Percentiles rank a stretch among this genome's conserved stretches.
phyloP scores from a whole-genome alignment of 1,140 invertebrate genomes.

The Globodera rostochiensis region DNA sequence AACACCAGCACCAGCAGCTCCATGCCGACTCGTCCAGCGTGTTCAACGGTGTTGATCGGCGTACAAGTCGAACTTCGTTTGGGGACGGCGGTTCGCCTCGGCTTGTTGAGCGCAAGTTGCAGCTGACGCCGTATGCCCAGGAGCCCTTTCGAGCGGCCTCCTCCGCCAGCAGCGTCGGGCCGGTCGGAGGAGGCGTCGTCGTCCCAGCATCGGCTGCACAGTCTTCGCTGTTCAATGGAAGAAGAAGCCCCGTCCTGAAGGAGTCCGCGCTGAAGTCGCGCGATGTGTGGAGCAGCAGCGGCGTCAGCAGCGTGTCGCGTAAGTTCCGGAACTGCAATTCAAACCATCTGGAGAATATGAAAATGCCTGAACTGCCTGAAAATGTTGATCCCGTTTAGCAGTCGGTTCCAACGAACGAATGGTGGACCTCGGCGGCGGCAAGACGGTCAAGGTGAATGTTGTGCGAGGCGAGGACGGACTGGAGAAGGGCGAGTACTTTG shows the following conservation, averaged over 20 bases:
- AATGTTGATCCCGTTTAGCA: slow-evolving; percentile 35
- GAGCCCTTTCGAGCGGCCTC: slow-evolving; percentile 31
- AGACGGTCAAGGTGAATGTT: slow-evolving; percentile 57
- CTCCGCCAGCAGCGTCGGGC: slow-evolving; percentile 7
- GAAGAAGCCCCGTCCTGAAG: background rate
- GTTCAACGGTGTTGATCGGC: slow-evolving; percentile 11
- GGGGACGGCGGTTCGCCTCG: slow-evolving; percentile 30
- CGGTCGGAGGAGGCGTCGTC: slow-evolving; percentile 29
- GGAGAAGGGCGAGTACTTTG: slow-evolving; percentile 77
- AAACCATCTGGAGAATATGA: background rate
- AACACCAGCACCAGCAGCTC: slow-evolving; percentile 73
- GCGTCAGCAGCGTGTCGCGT: background rate
- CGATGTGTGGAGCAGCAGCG: slow-evolving; percentile 1
- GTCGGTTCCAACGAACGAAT: slow-evolving; percentile 70
- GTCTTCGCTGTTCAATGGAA: background rate
- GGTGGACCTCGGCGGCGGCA: slow-evolving; percentile 55
- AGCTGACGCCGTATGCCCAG: slow-evolving; percentile 59
- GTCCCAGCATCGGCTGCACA: background rate
- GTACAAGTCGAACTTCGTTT: slow-evolving; percentile 18
- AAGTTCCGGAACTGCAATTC: background rate
- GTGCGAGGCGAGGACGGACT: slow-evolving; percentile 57
- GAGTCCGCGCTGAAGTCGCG: background rate
- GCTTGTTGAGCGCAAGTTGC: slow-evolving; percentile 59
- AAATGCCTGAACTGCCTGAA: slow-evolving; percentile 28
- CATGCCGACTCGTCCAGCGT: slow-evolving; percentile 72